A percentile compares a stretch with the other conserved stretches of the same genome.
Conservation (phyloP, 2,797 vertebrate species). For the Ataeniobius toweri region DNA sequence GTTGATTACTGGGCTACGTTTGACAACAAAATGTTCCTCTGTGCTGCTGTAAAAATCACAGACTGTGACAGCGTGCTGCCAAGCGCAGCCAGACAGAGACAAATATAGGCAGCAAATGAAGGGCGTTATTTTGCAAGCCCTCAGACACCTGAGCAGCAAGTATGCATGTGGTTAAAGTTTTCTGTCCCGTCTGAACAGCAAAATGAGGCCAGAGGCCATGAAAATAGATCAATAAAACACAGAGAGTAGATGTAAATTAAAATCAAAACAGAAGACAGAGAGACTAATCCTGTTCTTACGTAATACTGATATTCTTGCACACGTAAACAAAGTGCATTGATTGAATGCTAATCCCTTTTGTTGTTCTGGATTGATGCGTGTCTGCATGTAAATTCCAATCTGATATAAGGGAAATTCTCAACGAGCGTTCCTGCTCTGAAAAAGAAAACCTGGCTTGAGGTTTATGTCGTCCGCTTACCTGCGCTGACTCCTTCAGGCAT, state of each 20-base stretch:
- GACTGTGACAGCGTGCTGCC: neutral
- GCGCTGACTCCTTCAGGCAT: neutral
- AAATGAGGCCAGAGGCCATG: neutral
- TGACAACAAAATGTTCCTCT: neutral
- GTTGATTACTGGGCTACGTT: neutral
- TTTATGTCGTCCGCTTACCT: neutral
- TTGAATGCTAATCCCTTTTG: neutral
- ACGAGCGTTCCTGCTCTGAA: neutral
- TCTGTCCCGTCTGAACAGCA: constrained; percentile 6
- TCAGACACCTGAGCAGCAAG: constrained; percentile 19
- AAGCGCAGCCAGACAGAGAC: neutral
- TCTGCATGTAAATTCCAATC: neutral
- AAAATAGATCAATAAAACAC: neutral
- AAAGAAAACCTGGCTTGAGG: neutral
- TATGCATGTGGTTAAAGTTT: neutral
- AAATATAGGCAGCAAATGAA: neutral
- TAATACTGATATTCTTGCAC: neutral
- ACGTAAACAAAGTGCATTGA: neutral
- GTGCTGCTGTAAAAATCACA: constrained; percentile 4
- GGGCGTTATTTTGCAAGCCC: constrained; percentile 9
- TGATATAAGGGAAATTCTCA: neutral
- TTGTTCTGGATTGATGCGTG: constrained; percentile 1
- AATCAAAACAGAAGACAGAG: neutral
- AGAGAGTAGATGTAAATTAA: constrained; percentile 23
- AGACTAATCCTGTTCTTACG: constrained; percentile 11